phyloP scores from a whole-genome alignment of 2,797 vertebrate genomes.

The Alosa sapidissima region DNA sequence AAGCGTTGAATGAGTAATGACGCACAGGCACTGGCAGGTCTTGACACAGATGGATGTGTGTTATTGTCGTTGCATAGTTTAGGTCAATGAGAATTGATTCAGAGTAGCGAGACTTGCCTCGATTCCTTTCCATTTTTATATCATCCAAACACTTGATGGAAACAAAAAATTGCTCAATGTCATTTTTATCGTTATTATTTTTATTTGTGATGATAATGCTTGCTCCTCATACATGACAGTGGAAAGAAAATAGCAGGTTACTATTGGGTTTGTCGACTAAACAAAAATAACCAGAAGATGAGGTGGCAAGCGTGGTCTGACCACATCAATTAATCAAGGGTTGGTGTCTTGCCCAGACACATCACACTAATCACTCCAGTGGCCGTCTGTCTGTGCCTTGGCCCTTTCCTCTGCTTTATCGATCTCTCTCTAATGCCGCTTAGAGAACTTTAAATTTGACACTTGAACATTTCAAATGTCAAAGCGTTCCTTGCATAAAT shows the following conservation, averaged over 20 bases:
- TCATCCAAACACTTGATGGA: background rate
- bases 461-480: conserved; percentile 56
- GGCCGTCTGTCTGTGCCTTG: conserved; percentile 31
- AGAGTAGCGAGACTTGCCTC: background rate
- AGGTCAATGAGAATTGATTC: conserved; percentile 49
- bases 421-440: conserved; percentile 49
- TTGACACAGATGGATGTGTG: conserved; percentile 16
- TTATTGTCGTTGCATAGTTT: background rate
- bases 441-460: conserved; percentile 56
- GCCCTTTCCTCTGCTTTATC: conserved; percentile 47
- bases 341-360: conserved; percentile 44
- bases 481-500: conserved; percentile 46
- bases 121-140: background rate
- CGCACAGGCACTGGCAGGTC: background rate
- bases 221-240: background rate
- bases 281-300: background rate
- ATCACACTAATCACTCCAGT: conserved; percentile 58
- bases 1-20: background rate
- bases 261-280: background rate
- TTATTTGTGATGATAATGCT: background rate
- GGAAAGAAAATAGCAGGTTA: background rate
- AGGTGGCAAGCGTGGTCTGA: background rate
- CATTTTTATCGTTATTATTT: background rate
- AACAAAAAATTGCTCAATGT: background rate
- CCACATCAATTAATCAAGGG: conserved; percentile 45